Evolutionary conservation across 2,797 vertebrate species (phyloP).

Genomic region (Rhinichthys osculus): DNA sequence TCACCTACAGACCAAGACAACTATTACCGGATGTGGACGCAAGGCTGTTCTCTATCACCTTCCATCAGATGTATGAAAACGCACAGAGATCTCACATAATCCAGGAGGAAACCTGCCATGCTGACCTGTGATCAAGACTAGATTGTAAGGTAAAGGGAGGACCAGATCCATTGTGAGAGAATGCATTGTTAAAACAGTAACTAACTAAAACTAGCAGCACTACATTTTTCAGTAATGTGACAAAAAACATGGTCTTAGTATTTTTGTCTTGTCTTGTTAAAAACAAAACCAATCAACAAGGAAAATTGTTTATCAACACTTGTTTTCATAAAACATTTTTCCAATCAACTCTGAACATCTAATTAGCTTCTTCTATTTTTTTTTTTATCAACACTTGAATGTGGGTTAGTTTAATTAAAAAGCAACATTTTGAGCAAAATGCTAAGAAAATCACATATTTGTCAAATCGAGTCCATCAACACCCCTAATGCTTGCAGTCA

Average conservation of each 20-base stretch:
- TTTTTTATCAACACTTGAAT: too few species aligned
- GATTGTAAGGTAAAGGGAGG: not conserved
- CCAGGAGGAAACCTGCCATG: not conserved
- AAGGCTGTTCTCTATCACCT: constrained; percentile 4
- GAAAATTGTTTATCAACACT: not conserved
- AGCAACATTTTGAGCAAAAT: too few species aligned
- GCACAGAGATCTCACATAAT: not conserved
- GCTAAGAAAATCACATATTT: too few species aligned
- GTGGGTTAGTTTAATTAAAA: too few species aligned
- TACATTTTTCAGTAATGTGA: constrained; percentile 13
- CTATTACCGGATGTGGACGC: not conserved
- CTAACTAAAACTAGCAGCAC: too few species aligned
- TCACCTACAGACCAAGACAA: constrained; percentile 11
- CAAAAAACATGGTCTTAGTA: not conserved
- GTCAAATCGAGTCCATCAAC: too few species aligned
- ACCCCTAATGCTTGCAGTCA: too few species aligned
- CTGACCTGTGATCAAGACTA: not conserved
- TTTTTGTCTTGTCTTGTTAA: not conserved
- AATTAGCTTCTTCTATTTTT: too few species aligned
- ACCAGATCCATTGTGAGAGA: constrained; percentile 2
- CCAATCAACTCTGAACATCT: not conserved
- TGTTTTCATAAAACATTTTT: not conserved
- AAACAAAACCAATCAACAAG: not conserved
- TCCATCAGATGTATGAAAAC: constrained; percentile 1
- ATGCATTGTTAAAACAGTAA: not conserved